Evolutionary conservation across 37 sponge, comb jelly and placozoan genomes (phyloP), one percentile per base, ranked within the genome.

Genomic region (Crambe crambe): DNA sequence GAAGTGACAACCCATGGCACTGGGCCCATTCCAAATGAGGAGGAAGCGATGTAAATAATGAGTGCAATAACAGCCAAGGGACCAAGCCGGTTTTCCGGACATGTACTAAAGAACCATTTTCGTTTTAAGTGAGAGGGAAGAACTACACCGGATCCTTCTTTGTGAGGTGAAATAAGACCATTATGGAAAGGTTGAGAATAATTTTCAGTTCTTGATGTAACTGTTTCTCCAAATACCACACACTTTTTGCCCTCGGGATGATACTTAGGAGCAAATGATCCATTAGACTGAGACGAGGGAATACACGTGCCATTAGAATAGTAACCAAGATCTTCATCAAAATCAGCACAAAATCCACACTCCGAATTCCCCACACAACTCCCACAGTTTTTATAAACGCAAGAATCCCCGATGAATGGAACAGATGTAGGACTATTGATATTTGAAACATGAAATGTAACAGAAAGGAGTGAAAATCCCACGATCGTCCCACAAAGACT

Each of bases 21-120:
- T 29, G 97, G 92, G 1, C 97, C 97, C 86, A 93, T 91, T 0
- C 97, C 97, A n/a, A 95, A 89, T 42, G 97, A 94, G 88, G 93
- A 97, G 82, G 89, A 86, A 42, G 85, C 95, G 58, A 97, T 81
- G 73, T 97, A 97, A 25, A 92, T 27, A 64, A 97, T 83, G 17
- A 97, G 84, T 0, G 86, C 77, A n/a, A 86, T 65, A n/a, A 97
- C 79, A 5, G 92, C 68, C 37, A 92, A 73, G 36, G 70, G 79
- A 23, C 88, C 90, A 31, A 85, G 38, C 30, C 42, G 39, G 43
- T 74, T 74, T 26, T 72, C 29, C 0, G 90, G 85, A 51, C 90
- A 90, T 23, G 38, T 38, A 56, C 57, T 43, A 25, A 47, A 47
- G 58, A 73, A 81, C 90, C 90, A 90, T 0, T 32, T 72, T 60